These are phyloP conservation scores for Microcebus griseorufus DNA, from an alignment of 2,113 vertebrate genomes.

Conservation along the genomic window DNA sequence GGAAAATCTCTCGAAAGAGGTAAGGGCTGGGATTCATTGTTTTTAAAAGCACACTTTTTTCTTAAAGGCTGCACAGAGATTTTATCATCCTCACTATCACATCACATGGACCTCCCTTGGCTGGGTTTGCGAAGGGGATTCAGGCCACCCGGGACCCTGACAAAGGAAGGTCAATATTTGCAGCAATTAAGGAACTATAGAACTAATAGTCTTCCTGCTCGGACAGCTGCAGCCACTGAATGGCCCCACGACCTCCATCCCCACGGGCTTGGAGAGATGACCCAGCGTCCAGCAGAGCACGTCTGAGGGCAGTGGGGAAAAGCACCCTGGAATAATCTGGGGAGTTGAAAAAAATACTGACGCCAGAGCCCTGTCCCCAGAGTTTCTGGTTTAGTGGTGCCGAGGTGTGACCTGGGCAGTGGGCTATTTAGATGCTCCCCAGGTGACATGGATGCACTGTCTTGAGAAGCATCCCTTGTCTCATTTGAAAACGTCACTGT, in stretches of 20 bases:
- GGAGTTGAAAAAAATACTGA: background rate
- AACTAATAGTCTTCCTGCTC: background rate
- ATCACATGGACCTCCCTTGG: background rate
- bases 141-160: background rate
- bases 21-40: background rate
- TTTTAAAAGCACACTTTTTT: background rate
- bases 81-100: background rate
- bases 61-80: background rate
- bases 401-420: background rate
- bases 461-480: background rate
- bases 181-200: background rate
- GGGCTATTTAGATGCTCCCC: background rate
- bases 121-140: background rate
- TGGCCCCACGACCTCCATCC: background rate
- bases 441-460: background rate
- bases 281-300: background rate
- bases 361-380: background rate
- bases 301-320: background rate
- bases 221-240: background rate
- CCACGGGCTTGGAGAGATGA: background rate
- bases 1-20: background rate
- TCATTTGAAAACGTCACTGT: background rate
- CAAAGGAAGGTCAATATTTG: background rate
- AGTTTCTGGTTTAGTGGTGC: background rate
- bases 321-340: background rate